Evolutionary conservation across 2,113 vertebrate genomes (phyloP), one percentile per base, ranked within the genome.

Genomic region (Microcebus griseorufus): DNA sequence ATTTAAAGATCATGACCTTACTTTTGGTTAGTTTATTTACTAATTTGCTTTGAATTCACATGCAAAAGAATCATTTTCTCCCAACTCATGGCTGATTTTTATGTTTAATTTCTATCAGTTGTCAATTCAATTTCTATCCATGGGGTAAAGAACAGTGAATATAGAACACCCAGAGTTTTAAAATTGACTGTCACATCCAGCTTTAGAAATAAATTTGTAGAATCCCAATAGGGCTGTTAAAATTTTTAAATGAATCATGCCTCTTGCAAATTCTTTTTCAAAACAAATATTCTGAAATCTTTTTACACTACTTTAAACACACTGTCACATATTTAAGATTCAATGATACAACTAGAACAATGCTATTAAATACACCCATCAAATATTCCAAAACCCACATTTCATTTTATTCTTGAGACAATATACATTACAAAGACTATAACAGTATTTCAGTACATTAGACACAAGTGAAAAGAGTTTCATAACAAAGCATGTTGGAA

Each of bases 201-300:
- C 25, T 79, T 95, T 88, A 42, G 6, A 93, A 45, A 70, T 90
- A 84, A 83, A 83, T 12, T 39, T 94, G 83, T 90, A 93, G 86
- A 93, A 80, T 90, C 76, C 96, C 78, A 97, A 2, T 53, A 98
- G 97, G 98, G 97, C 97, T 97, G 97, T 97, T 60, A 67, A 67
- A 14, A 23, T 51, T 97, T 98, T 98, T 97, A 95, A 98, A 98
- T 98, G 98, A 98, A 98, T 98, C 96, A 55, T 22, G 82, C 97
- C 97, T 45, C 16, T 12, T 90, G 29, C 79, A 89, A 89, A 86
- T 53, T 92, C 75, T 45, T 93, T 80, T 14, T 4, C 53, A 88
- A 72, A 79, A 83, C 72, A 67, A 78, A 9, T 23, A 34, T 32
- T 96, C 70, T 78, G 45, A 70, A 72, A 81, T 1, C 18, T 2